A percentile compares a stretch with the other conserved stretches of the same genome.
Evolutionary conservation across 2,113 vertebrate species (phyloP).

Genomic region (Cygnus atratus): DNA sequence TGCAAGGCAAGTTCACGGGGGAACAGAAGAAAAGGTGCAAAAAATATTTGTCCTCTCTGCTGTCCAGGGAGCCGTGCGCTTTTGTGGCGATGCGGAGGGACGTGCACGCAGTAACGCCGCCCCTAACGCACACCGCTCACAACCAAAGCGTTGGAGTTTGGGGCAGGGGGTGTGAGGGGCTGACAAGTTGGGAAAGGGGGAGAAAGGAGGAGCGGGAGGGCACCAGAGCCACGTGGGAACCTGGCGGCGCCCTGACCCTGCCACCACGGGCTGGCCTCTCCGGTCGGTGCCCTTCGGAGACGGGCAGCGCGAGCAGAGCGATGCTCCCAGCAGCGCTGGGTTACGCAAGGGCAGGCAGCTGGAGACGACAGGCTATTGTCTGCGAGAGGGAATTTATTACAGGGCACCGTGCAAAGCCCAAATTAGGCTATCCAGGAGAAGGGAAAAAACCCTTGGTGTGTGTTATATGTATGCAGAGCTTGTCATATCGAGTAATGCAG

Average conservation of each 20-base stretch:
- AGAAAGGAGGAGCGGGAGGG: neutral
- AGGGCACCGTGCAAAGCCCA: conserved; percentile 26
- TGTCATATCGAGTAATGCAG: conserved; percentile 13
- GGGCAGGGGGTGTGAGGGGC: neutral
- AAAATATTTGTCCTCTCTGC: neutral
- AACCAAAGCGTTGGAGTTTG: accelerated
- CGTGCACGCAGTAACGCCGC: accelerated
- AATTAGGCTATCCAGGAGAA: conserved; percentile 40
- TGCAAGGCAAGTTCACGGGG: neutral
- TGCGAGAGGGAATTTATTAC: conserved; percentile 37
- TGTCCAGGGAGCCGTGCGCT: neutral
- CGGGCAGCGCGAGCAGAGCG: neutral
- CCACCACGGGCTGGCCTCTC: neutral
- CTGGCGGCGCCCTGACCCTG: neutral
- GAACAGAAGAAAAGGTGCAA: neutral
- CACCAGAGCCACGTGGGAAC: neutral
- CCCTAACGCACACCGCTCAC: accelerated
- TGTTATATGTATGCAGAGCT: conserved; percentile 46
- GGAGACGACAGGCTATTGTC: neutral
- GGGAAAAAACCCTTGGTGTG: neutral
- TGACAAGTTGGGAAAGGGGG: neutral
- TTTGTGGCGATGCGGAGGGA: neutral
- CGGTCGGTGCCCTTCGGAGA: neutral
- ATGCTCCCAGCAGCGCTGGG: neutral
- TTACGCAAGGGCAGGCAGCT: conserved; percentile 22